Evolutionary conservation across 2,113 vertebrate species (phyloP).

Genomic region (Tupaia tana): DNA sequence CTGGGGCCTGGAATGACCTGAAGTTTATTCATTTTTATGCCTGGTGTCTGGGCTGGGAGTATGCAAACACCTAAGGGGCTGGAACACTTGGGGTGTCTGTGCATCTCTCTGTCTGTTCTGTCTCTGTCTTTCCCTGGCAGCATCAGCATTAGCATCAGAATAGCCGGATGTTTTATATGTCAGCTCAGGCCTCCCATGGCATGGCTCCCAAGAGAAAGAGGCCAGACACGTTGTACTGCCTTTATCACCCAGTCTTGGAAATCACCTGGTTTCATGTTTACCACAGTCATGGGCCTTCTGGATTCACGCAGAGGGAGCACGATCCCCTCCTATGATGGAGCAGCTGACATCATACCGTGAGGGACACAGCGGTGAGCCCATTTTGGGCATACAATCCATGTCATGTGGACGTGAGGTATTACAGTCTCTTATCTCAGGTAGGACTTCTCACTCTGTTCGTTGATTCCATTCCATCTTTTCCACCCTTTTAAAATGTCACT

Average conservation of each 20-base stretch:
- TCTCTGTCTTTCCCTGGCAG: not conserved
- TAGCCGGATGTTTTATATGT: not conserved
- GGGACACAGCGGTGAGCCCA: not conserved
- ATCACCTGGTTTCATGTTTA: not conserved
- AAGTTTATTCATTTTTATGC: not conserved
- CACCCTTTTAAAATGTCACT: not conserved
- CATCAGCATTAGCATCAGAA: not conserved
- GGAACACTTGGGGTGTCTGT: not conserved
- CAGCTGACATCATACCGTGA: not conserved
- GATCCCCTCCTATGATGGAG: not conserved
- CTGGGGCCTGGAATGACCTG: not conserved
- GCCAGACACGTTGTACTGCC: not conserved
- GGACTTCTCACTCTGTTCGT: not conserved
- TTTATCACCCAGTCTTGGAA: not conserved
- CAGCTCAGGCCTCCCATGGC: not conserved
- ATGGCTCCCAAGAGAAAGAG: not conserved
- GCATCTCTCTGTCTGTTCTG: not conserved
- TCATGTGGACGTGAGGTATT: not conserved
- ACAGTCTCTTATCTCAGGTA: not conserved
- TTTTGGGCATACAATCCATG: not conserved
- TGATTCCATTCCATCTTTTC: not conserved
- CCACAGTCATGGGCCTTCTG: not conserved
- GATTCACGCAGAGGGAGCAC: not conserved
- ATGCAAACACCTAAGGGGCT: not conserved
- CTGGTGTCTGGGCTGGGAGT: not conserved